Evolutionary conservation across 2,888 invertebrate species (phyloP), one percentile per base, ranked within the genome.

Genomic region (Cataglyphis albicans): DNA sequence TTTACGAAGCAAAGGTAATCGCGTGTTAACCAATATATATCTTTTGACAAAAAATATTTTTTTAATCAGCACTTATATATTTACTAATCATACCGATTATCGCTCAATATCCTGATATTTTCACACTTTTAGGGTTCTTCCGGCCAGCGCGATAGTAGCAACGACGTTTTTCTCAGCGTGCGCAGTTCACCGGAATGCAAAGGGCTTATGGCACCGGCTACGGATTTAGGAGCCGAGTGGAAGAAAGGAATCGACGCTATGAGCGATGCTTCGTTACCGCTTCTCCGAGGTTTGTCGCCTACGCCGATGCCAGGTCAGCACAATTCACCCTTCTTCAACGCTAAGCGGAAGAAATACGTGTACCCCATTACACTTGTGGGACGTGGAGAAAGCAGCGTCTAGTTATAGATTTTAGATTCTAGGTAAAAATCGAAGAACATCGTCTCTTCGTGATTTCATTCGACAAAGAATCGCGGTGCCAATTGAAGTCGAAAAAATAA

Each of bases 261-360:
- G 75, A 76, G 78, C 12, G 94, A 96, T 91, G 96, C 96, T 87
- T 96, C 96, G 41, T 93, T 96, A 84, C 96, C 96, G 55, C 94
- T 96, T 83, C 93, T 97, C 87, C 95, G 95, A 82, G 95, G 95
- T 32, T 92, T 95, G 70, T 95, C 94, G 84, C 94, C 94, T 52
- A 93, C 94, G 0, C 93, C 92, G 74, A 86, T 90, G 25, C 91
- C 92, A 73, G 89, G 90, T 4, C 91, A 92, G 73, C 92, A 93
- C 84, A 93, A 91, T 82, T 95, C 95, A 12, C 95, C 96, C 61
- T 96, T 96, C 64, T 95, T 95, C 92, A 96, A 95, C 90, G 96
- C 96, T 1, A 95, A 96, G 86, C 95, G 96, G 86, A 96, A 96
- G 91, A 96, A 96, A 90, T 96, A 96, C 91, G 96, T 96, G 65